A percentile compares a stretch with the other conserved stretches of the same genome.
These are phyloP conservation scores for Notolepis coatsorum DNA, from an alignment of 2,797 vertebrate genomes.

Conservation along the genomic window DNA sequence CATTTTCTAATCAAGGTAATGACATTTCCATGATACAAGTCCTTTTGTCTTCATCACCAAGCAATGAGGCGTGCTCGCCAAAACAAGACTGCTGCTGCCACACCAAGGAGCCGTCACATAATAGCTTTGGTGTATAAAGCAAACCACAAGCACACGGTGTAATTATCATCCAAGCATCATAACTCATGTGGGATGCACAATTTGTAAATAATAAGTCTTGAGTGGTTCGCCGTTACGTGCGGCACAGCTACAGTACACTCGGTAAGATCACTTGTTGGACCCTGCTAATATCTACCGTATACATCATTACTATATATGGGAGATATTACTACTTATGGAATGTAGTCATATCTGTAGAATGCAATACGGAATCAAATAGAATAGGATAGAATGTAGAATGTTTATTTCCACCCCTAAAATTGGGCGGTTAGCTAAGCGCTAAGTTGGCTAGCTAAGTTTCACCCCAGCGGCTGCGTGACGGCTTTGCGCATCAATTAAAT, in stretches of 20 bases:
- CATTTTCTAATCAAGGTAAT: constrained; percentile 14
- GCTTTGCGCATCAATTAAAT: no score
- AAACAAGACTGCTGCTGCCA: not conserved
- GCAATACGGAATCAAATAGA: no score
- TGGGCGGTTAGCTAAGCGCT: no score
- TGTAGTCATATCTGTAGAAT: no score
- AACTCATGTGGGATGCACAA: not conserved
- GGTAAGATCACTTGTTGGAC: no score
- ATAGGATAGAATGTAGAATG: no score
- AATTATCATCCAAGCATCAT: constrained; percentile 13
- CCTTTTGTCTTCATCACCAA: constrained; percentile 19
- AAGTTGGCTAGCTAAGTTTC: no score
- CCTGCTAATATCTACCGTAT: no score
- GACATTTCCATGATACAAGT: constrained; percentile 15
- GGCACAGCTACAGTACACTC: not conserved
- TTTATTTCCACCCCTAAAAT: no score
- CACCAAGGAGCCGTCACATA: constrained; percentile 25
- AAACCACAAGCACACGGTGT: constrained; percentile 27
- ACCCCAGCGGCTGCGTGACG: no score
- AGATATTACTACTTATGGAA: no score
- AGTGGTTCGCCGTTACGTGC: not conserved
- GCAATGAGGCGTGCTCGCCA: constrained; percentile 16
- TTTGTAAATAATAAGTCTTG: not conserved
- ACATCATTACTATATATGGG: no score
- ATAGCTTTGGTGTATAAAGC: constrained; percentile 28